phyloP scores from a whole-genome alignment of 2,888 invertebrate species.

The Lamellibrachia satsuma region DNA sequence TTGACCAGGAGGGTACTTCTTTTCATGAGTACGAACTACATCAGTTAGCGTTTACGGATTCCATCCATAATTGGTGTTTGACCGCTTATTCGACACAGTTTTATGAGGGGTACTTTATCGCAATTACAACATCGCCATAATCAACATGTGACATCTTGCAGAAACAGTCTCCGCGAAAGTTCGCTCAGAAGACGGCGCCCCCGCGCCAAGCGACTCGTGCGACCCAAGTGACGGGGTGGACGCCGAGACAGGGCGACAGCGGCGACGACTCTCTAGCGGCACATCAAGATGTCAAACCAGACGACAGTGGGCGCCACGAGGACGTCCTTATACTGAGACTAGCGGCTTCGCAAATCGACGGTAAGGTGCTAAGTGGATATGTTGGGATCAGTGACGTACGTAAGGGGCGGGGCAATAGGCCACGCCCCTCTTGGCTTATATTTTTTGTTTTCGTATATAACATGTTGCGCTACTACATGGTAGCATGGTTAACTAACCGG shows the following conservation, averaged over 20 bases:
- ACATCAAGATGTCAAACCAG: not conserved
- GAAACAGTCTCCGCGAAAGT: not conserved
- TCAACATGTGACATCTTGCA: not conserved
- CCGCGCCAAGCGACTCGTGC: not conserved
- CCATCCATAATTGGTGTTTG: too few relatives aligned
- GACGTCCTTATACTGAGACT: constrained; percentile 9
- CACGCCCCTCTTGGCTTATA: too few relatives aligned
- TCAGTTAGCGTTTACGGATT: too few relatives aligned
- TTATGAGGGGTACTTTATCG: too few relatives aligned
- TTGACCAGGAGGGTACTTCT: too few relatives aligned
- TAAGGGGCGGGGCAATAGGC: too few relatives aligned
- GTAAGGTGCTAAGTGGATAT: not conserved
- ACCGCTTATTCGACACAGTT: too few relatives aligned
- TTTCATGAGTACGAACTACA: too few relatives aligned
- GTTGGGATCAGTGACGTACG: too few relatives aligned
- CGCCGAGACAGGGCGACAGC: not conserved
- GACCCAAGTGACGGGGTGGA: not conserved
- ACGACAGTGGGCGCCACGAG: not conserved
- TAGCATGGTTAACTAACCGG: too few relatives aligned
- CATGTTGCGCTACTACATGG: too few relatives aligned
- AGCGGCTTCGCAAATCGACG: not conserved
- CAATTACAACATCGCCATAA: not conserved
- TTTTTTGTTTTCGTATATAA: too few relatives aligned
- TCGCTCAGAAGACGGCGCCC: not conserved
- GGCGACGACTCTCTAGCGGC: not conserved